A percentile compares a stretch with the other conserved stretches of the same genome.
phyloP scores from a whole-genome alignment of 2,113 vertebrate species.

The Baryphthengus martii region DNA sequence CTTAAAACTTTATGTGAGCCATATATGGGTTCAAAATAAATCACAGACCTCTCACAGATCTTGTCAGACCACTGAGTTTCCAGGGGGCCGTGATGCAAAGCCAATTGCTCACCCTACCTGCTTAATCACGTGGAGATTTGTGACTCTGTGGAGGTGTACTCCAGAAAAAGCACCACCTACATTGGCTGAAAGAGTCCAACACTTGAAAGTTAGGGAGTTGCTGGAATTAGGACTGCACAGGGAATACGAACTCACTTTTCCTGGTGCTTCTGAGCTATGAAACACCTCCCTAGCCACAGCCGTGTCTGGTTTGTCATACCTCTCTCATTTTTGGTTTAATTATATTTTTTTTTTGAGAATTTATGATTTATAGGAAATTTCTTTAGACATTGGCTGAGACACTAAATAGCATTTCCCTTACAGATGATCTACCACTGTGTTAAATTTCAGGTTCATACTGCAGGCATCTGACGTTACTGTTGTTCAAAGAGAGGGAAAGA shows the following conservation, averaged over 20 bases:
- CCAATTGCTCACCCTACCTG: not conserved
- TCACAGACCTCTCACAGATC: not conserved
- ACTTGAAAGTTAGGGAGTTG: not conserved
- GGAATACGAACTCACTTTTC: not conserved
- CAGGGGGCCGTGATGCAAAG: not conserved
- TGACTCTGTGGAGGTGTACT: not conserved
- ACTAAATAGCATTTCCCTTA: not conserved
- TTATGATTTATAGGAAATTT: not conserved
- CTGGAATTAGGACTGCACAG: not conserved
- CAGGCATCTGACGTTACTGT: not conserved
- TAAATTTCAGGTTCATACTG: not conserved
- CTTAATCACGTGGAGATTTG: not conserved
- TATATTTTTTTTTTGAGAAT: not conserved
- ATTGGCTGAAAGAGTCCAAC: not conserved
- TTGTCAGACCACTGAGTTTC: not conserved
- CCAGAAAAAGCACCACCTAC: not conserved
- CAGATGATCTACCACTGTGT: not conserved
- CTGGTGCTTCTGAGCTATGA: not conserved
- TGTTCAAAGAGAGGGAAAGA: not conserved
- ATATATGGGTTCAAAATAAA: not conserved
- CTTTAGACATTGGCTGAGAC: not conserved
- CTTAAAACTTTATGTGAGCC: constrained; percentile 7
- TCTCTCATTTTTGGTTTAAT: not conserved
- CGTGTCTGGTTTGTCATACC: not conserved
- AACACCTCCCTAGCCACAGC: not conserved